Evolutionary conservation across 2,888 invertebrate genomes (phyloP).

Genomic region (Chrysodeixis includens): DNA sequence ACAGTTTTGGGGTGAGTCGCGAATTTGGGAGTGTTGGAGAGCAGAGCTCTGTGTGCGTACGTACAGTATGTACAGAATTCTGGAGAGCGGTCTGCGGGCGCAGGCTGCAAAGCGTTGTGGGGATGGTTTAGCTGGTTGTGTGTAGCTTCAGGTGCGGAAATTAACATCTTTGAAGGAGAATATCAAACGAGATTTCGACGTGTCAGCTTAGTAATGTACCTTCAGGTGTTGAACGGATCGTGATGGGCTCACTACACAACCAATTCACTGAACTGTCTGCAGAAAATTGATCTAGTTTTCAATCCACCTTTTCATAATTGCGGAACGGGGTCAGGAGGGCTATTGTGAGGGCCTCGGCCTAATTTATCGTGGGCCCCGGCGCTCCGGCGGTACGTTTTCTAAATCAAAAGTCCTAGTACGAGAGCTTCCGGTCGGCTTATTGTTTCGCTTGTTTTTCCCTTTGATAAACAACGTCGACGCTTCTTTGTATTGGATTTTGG

Average conservation of each 20-base stretch:
- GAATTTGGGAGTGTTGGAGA: constrained; percentile 20
- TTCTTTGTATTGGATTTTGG: constrained; percentile 76
- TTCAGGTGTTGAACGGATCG: background rate
- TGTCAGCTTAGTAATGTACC: background rate
- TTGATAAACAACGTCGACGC: constrained; percentile 74
- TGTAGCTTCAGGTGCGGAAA: constrained; percentile 12
- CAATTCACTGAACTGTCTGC: constrained; percentile 31
- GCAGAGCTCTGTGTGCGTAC: background rate
- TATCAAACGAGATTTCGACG: background rate
- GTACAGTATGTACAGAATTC: background rate
- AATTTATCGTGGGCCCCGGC: constrained; percentile 57
- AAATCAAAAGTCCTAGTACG: constrained; percentile 62
- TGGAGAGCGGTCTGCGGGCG: background rate
- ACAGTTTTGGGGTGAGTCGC: constrained; percentile 26
- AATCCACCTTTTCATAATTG: constrained; percentile 67
- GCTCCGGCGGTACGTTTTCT: constrained; percentile 51
- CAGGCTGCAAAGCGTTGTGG: background rate
- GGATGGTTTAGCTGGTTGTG: background rate
- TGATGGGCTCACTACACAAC: constrained; percentile 15
- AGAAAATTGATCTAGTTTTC: constrained; percentile 62
- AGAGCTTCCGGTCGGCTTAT: constrained; percentile 67
- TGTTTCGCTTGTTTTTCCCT: constrained; percentile 70
- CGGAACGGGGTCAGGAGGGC: constrained; percentile 60
- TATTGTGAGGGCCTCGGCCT: constrained; percentile 61
- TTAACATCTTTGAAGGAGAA: constrained; percentile 7